Base-by-base conservation (phyloP, 2,113 vertebrate genomes). In the Fulica atra region DNA sequence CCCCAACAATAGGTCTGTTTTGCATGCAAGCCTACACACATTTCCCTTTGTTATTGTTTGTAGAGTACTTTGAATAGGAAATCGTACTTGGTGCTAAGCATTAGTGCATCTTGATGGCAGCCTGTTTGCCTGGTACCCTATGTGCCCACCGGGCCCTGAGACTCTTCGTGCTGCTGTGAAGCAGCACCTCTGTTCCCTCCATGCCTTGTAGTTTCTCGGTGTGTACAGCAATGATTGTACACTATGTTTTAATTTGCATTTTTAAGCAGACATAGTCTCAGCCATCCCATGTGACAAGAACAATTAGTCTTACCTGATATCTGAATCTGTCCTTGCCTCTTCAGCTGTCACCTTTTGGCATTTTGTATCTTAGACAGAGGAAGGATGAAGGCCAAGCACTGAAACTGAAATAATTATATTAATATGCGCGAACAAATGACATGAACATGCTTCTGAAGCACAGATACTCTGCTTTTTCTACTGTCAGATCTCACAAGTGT, bases 391-490 rank as follows among this genome's bases (percentile, higher is more conserved):
- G 77, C 85, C 86, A 97, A 78, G 78, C 86, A 69, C 85, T 9
- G 24, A 89, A 93, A 73, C 61, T 60, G 76, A 93, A 95, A 96
- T 93, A 17, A 92, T 93, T 81, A 85, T 77, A 89, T 97, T 96
- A 94, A 90, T 94, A 89, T 95, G 87, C 92, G 93, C 81, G 95
- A 91, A 89, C 81, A 95, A 91, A 95, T 95, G 87, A 95, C 72
- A 81, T 54, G 48, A 95, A 95, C 81, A 64, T 77, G 53, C 51
- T 92, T 95, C 72, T 71, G 61, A 88, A 94, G 86, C 74, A 88
- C 85, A 93, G 81, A 74, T 51, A 74, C 69, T 80, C 63, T 69
- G 80, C 33, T 92, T 92, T 77, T 90, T 48, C 50, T 26, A 74
- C 60, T 78, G n/a, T 85, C 73, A 84, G 48, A 81, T 84, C 25